These are phyloP conservation scores for Staurois parvus DNA, from an alignment of 2,797 vertebrate species.

Conservation along the genomic window DNA sequence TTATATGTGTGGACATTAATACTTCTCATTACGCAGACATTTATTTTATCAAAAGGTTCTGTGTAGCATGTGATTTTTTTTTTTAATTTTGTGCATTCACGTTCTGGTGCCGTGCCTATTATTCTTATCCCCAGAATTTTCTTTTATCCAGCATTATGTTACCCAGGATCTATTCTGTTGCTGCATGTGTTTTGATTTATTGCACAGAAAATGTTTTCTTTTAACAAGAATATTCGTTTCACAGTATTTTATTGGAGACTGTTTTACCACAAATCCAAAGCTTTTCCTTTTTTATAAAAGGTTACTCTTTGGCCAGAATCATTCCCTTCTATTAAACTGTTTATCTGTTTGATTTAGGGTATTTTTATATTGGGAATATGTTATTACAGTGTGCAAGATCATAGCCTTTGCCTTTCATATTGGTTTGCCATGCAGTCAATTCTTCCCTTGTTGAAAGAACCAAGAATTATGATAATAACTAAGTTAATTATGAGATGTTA, in stretches of 20 bases:
- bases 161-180: conserved; percentile 51
- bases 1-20: conserved; percentile 44
- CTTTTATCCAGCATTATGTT: conserved; percentile 58
- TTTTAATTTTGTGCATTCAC: conserved; percentile 25
- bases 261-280: conserved; percentile 58
- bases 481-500: conserved; percentile 32
- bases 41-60: conserved; percentile 25
- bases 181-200: conserved; percentile 61
- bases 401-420: conserved; percentile 24
- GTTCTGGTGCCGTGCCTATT: conserved; percentile 49
- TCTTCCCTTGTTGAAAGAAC: neutral
- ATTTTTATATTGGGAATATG: conserved; percentile 45
- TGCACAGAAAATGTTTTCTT: conserved; percentile 61
- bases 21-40: conserved; percentile 20
- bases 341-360: conserved; percentile 52
- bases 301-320: conserved; percentile 48
- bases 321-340: conserved; percentile 31
- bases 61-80: conserved; percentile 38
- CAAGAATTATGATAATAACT: conserved; percentile 38
- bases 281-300: conserved; percentile 48
- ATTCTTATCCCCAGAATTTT: conserved; percentile 53
- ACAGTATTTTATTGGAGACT: conserved; percentile 59
- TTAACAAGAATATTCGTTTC: conserved; percentile 61
- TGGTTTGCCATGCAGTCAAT: conserved; percentile 21
- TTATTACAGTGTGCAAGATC: conserved; percentile 33